Evolutionary conservation across 1,140 invertebrate genomes (phyloP).

Genomic region (Lordiphosa clarofinis): DNA sequence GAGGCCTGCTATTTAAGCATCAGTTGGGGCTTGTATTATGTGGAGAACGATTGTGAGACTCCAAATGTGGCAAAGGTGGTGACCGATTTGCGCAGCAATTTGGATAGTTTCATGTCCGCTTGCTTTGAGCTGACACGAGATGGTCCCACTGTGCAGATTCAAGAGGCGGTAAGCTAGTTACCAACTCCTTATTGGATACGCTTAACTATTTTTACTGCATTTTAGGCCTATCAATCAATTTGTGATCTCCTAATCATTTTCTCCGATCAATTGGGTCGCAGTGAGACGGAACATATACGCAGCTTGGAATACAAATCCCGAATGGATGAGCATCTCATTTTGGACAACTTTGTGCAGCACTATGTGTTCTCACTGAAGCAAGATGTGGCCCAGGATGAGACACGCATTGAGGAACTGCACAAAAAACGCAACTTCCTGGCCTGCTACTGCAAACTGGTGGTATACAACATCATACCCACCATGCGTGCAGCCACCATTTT

Average conservation of each 20-base stretch:
- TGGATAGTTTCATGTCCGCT: slow-evolving; percentile 87
- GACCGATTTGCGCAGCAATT: slow-evolving; percentile 83
- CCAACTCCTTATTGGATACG: no score
- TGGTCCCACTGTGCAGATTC: slow-evolving; percentile 81
- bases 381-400: slow-evolving; percentile 90
- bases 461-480: slow-evolving; percentile 97
- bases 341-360: slow-evolving; percentile 95
- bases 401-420: slow-evolving; percentile 96
- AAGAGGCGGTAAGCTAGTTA: slow-evolving; percentile 80
- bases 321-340: slow-evolving; percentile 87
- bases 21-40: slow-evolving; percentile 91
- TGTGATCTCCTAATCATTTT: slow-evolving; percentile 98
- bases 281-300: slow-evolving; percentile 83
- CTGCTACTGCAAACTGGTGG: slow-evolving; percentile 97
- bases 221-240: slow-evolving; percentile 93
- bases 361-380: slow-evolving; percentile 89
- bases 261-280: slow-evolving; percentile 89
- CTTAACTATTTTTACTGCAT: neutral
- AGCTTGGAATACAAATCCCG: slow-evolving; percentile 92
- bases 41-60: slow-evolving; percentile 87
- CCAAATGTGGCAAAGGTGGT: slow-evolving; percentile 47
- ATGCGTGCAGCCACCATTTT: slow-evolving; percentile 96
- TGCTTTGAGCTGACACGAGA: slow-evolving; percentile 86
- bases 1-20: slow-evolving; percentile 93
- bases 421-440: slow-evolving; percentile 97